Evolutionary conservation across 2,113 vertebrate genomes (phyloP).

Genomic region (Acanthisitta chloris): DNA sequence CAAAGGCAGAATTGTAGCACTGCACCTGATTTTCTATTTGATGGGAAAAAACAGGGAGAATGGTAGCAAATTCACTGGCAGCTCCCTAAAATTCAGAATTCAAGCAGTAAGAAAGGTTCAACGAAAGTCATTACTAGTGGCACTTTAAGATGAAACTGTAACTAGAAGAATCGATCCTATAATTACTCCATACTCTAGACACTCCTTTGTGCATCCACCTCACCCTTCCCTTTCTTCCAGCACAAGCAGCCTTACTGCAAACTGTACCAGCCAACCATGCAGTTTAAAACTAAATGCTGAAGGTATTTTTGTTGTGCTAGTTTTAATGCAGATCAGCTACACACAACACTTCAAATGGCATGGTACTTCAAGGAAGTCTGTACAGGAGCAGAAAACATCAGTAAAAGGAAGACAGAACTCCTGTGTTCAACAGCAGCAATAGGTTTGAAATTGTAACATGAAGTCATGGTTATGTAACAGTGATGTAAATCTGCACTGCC

Average conservation of each 20-base stretch:
- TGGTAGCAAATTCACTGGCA: background rate
- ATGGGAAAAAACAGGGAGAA: background rate
- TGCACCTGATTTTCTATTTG: background rate
- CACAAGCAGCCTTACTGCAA: background rate
- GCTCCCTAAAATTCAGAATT: background rate
- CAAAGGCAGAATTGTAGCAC: background rate
- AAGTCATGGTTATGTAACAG: background rate
- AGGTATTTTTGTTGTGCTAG: background rate
- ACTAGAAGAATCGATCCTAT: background rate
- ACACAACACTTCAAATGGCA: background rate
- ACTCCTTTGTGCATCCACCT: background rate
- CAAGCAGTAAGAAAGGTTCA: background rate
- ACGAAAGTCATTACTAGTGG: background rate
- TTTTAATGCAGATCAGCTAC: background rate
- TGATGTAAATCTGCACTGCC: background rate
- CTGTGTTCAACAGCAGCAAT: background rate
- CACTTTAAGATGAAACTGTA: background rate
- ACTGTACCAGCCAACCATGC: background rate
- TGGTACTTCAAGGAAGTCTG: background rate
- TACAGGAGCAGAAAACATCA: background rate
- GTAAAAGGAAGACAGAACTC: background rate
- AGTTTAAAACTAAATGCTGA: background rate
- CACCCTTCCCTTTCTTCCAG: background rate
- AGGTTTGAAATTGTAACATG: background rate
- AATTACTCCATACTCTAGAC: background rate